Evolutionary conservation across 2,113 vertebrate species (phyloP).

Genomic region (Herpetotheres cachinnans): DNA sequence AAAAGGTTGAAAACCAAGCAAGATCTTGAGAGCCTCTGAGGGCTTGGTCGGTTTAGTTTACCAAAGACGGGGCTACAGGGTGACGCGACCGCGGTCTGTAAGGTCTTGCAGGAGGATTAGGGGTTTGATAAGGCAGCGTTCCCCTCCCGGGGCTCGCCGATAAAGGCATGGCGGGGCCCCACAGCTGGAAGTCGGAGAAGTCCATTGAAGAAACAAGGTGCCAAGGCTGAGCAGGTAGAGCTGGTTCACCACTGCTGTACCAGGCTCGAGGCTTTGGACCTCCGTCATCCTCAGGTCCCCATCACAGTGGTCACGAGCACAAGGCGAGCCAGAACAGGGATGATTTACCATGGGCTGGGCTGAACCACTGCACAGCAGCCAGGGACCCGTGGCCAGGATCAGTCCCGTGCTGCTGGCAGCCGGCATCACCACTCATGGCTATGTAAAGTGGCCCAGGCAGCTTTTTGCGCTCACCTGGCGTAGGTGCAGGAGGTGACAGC

Average conservation of each 20-base stretch:
- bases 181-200: neutral
- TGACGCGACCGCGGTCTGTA: neutral
- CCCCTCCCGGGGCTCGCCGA: accelerated
- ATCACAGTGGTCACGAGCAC: too few relatives aligned
- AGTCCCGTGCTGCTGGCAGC: neutral
- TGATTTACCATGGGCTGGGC: neutral
- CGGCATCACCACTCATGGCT: accelerated
- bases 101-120: neutral
- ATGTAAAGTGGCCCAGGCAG: neutral
- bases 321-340: neutral
- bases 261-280: neutral
- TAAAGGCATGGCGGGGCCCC: neutral
- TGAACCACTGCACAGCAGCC: neutral
- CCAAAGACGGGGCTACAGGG: neutral
- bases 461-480: neutral
- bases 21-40: neutral
- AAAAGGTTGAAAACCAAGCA: neutral
- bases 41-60: neutral
- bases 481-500: neutral
- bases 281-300: neutral
- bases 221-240: neutral
- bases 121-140: neutral
- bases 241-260: neutral
- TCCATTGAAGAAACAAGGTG: neutral
- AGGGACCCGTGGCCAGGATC: neutral